Percentiles rank a stretch among this genome's conserved stretches.
These are phyloP conservation scores for Xiphias gladius DNA, from an alignment of 2,113 vertebrate genomes.

Conservation along the genomic window DNA sequence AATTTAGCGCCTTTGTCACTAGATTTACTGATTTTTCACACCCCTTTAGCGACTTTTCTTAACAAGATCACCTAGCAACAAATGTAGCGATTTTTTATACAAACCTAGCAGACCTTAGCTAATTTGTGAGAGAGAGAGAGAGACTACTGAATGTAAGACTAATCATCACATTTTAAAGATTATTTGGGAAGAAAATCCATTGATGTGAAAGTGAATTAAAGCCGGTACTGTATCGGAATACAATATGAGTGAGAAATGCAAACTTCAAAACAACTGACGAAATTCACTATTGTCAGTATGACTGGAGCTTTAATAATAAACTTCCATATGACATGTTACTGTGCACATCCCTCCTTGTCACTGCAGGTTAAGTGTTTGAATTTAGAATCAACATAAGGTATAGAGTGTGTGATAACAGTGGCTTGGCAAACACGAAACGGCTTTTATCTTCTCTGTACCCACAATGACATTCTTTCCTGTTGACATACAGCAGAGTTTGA, in stretches of 20 bases:
- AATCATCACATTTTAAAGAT: no score
- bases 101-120: no score
- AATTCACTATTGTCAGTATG: not conserved
- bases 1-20: no score
- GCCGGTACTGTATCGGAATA: no score
- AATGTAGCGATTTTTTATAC: no score
- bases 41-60: no score
- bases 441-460: slow-evolving; percentile 42
- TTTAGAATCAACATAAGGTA: not conserved
- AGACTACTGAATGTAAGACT: no score
- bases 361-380: not conserved
- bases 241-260: not conserved
- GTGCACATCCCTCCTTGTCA: not conserved
- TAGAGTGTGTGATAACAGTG: not conserved
- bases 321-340: not conserved
- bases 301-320: not conserved
- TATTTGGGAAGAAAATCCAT: not conserved
- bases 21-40: no score
- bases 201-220: not conserved
- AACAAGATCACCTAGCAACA: no score
- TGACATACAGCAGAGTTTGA: slow-evolving; percentile 19
- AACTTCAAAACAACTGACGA: not conserved
- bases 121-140: no score
- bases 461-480: slow-evolving; percentile 51
- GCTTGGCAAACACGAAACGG: not conserved